Evolutionary conservation across 2,113 vertebrate species (phyloP).

Genomic region (Oriolus oriolus): DNA sequence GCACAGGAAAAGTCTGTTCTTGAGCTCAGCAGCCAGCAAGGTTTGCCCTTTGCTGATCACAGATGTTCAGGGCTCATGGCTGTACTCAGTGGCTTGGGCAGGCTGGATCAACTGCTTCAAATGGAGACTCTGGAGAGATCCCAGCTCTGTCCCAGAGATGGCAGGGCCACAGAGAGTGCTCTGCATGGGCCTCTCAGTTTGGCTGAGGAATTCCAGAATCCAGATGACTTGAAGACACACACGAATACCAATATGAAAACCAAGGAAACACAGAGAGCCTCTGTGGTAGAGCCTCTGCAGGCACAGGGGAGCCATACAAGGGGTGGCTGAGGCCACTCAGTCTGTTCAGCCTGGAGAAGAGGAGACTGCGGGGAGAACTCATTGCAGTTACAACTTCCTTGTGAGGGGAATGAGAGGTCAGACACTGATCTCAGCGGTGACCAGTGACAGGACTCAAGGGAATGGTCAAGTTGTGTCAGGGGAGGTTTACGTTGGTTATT

Average conservation of each 20-base stretch:
- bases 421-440: background rate
- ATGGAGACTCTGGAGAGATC: background rate
- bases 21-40: background rate
- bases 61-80: rapidly evolving
- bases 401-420: background rate
- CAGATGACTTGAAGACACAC: background rate
- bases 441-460: background rate
- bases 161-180: background rate
- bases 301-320: rapidly evolving
- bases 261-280: background rate
- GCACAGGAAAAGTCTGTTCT: background rate
- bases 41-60: background rate
- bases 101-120: background rate
- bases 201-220: background rate
- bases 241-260: background rate
- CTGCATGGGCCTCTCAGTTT: background rate
- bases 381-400: background rate
- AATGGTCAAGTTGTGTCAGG: background rate
- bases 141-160: background rate
- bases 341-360: background rate
- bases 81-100: background rate
- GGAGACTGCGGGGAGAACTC: background rate
- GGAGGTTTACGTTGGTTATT: background rate
- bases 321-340: background rate
- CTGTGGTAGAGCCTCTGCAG: background rate